Percentiles rank a stretch among this genome's conserved stretches.
phyloP scores from a whole-genome alignment of 2,113 vertebrate genomes.

The Sinocyclocheilus rhinocerous region DNA sequence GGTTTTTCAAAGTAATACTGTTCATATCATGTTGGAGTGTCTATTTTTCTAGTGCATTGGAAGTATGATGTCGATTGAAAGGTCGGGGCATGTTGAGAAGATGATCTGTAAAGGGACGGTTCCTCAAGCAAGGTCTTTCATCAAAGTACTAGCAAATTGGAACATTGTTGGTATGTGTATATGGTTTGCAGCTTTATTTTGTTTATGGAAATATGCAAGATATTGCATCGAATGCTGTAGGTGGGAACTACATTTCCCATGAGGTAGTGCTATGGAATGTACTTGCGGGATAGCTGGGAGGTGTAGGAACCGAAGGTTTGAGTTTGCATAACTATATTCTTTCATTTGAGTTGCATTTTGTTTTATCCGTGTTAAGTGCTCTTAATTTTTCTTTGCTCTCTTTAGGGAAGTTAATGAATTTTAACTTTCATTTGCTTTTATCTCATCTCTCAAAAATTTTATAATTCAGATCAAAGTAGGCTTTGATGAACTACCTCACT shows the following conservation, averaged over 20 bases:
- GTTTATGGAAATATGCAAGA: conserved; percentile 2
- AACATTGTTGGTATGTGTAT: conserved; percentile 48
- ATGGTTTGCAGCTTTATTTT: conserved; percentile 58
- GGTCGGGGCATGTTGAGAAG: conserved; percentile 52
- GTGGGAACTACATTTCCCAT: conserved; percentile 25
- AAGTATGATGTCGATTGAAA: not conserved
- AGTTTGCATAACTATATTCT: not conserved
- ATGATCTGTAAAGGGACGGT: conserved; percentile 54
- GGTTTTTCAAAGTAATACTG: conserved; percentile 57
- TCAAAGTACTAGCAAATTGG: conserved; percentile 68
- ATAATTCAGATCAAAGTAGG: conserved; percentile 75
- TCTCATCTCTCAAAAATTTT: conserved; percentile 64
- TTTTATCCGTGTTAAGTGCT: conserved; percentile 74
- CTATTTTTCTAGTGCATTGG: conserved; percentile 73
- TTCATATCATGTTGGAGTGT: conserved; percentile 67
- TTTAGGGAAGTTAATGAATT: conserved; percentile 54
- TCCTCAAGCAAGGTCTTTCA: conserved; percentile 74
- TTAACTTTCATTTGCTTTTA: conserved; percentile 44
- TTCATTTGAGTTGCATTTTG: not conserved
- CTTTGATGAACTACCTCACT: conserved; percentile 97
- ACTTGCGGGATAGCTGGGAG: conserved; percentile 2
- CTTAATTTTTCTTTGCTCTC: conserved; percentile 72
- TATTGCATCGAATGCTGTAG: conserved; percentile 17
- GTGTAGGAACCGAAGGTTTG: not conserved
- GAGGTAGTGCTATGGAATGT: conserved; percentile 28